phyloP scores from a whole-genome alignment of 2,113 vertebrate genomes.

The Otis tarda region DNA sequence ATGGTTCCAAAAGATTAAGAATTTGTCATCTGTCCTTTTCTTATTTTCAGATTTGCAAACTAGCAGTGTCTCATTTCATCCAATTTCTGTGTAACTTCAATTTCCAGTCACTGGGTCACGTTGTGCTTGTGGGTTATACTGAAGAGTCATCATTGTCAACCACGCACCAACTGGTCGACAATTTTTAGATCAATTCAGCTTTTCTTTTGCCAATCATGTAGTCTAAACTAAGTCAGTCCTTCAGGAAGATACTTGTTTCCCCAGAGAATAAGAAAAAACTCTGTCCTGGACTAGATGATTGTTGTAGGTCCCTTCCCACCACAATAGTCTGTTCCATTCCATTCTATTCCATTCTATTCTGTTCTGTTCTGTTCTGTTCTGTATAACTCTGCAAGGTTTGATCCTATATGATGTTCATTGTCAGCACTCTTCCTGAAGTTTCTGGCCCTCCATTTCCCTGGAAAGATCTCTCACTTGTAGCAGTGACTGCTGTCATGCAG shows the following conservation, averaged over 20 bases:
- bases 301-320: too few species aligned
- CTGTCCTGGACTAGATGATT: too few species aligned
- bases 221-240: background rate
- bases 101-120: background rate
- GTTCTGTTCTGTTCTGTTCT: too few species aligned
- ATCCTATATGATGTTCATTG: too few species aligned
- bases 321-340: too few species aligned
- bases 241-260: background rate
- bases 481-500: background rate
- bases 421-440: background rate
- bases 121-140: background rate
- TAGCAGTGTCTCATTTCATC: background rate
- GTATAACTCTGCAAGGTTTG: background rate
- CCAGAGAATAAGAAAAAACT: background rate
- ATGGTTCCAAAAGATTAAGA: background rate
- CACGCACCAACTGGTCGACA: background rate
- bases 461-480: background rate
- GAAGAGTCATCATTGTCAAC: background rate
- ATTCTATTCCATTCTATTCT: too few species aligned
- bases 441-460: background rate
- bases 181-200: background rate
- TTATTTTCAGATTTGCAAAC: background rate
- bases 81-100: background rate
- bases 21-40: background rate
- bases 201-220: background rate